Percentiles rank a stretch among this genome's conserved stretches.
phyloP scores from a whole-genome alignment of 2,797 vertebrate species.

The Schizopygopsis pylzovi region DNA sequence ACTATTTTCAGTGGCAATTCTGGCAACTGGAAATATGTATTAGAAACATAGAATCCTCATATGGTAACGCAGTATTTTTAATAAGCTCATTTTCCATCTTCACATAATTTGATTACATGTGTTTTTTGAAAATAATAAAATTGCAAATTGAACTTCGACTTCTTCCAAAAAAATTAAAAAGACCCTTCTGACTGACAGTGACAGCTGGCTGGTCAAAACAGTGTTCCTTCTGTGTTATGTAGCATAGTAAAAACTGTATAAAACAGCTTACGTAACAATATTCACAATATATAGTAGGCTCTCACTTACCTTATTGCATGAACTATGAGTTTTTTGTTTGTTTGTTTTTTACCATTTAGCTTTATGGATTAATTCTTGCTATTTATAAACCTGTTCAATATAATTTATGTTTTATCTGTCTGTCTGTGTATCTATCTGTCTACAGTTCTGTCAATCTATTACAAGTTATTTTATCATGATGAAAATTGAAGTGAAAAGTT shows the following conservation, averaged over 20 bases:
- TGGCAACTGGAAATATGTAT: constrained; percentile 50
- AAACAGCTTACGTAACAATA: neutral
- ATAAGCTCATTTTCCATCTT: constrained; percentile 42
- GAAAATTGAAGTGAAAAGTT: neutral
- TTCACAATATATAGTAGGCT: neutral
- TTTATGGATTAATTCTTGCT: neutral
- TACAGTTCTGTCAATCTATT: neutral
- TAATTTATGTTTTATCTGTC: neutral
- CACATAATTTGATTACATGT: constrained; percentile 28
- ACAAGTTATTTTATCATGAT: neutral
- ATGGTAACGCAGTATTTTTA: constrained; percentile 44
- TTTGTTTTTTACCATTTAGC: neutral
- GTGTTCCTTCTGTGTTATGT: neutral
- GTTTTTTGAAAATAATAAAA: neutral
- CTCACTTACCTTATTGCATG: neutral
- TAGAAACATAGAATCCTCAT: constrained; percentile 39
- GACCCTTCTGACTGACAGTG: neutral
- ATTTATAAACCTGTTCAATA: neutral
- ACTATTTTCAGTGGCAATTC: constrained; percentile 53
- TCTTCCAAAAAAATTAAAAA: neutral
- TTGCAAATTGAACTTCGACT: neutral
- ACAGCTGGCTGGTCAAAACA: neutral
- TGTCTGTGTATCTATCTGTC: neutral
- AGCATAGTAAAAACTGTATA: neutral
- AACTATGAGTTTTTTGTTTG: neutral